Base-by-base conservation (phyloP, 1,140 invertebrate species). In the Battus philenor region DNA sequence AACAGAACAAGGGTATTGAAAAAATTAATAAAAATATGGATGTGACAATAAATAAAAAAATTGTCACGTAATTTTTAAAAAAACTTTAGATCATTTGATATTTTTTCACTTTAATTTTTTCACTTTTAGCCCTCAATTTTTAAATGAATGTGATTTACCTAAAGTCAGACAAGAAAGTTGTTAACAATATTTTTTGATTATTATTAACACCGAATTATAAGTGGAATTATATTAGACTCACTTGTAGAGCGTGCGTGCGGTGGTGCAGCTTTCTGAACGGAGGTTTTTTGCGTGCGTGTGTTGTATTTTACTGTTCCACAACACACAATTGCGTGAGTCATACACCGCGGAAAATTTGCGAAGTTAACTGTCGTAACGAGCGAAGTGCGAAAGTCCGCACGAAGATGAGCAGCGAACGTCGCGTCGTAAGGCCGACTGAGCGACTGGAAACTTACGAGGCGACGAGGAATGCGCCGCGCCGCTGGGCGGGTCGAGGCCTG, bases 341-440 rank as follows among this genome's bases (percentile, higher is more conserved):
- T n/a, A n/a, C n/a, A n/a, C n/a, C 43, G 29, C 3, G 18, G 18
- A 30, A 18, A 29, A 22, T 26, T 9, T 22, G 17, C 33, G 18
- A 57, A 57, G 45, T 52, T 54, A 22, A 32, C 31, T 36, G 43
- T 57, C 58, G 58, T 68, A 59, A 62, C 55, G 55, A 58, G 49
- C 56, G 41, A 70, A 76, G 65, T 71, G 20, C 26, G 38, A 29
- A 33, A 39, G 46, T 45, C 38, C 47, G 60, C 53, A 50, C 66
- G 47, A 59, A 61, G 63, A 62, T 70, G 72, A 77, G 72, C 58
- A 63, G 17, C 65, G 57, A 53, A 74, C 60, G 69, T 69, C 71
- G 71, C 75, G 76, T 70, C 79, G 67, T 53, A 57, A 68, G 64
- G 67, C 64, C 72, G 74, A 83, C 79, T 80, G 79, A 66, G 46